Evolutionary conservation across 2,888 invertebrate genomes (phyloP), one percentile per base, ranked within the genome.

Genomic region (Leptogaster cylindrica): DNA sequence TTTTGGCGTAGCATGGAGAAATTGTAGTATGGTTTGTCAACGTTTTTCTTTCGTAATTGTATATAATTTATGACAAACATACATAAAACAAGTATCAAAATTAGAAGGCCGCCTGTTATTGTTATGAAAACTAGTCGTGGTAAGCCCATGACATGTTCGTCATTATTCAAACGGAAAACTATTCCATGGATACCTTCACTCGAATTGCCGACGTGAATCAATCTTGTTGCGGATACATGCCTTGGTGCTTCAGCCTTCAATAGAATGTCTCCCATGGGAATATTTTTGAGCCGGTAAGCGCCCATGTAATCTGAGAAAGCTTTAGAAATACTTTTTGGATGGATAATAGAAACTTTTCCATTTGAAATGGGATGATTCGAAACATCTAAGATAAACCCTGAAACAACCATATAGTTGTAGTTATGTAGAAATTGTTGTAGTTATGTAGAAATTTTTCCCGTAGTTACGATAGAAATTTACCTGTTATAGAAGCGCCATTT

Each of bases 51-150:
- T 5, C 78, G 72, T 1, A 75, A 73, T 71, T 79, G 73, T 68
- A 78, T 68, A 39, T 74, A 78, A 68, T 80, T 78, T 2, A 78
- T 76, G 70, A 76, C 75, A 20, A 80, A 71, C 8, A 77, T 74
- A 63, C 77, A 77, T 16, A 75, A 65, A 8, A 77, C 73, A 3
- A 81, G 75, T 14, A 72, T 61, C 2, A 76, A 70, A 8, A 80
- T 77, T 27, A 79, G 74, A 2, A 77, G 61, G 25, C 76, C 73
- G 87, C 92, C 91, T 72, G 89, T 83, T 7, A 91, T 76, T 75
- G 91, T 85, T 28, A 93, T 87, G 77, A 94, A 93, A 1, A 89
- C 83, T 18, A 91, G 82, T 25, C 93, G 82, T 0, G 93, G 91
- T 82, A 93, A 81, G 0, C 93, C 93, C 72, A 90, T 81, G 12